These are phyloP conservation scores for Seira sanloemensis DNA, from an alignment of 2,888 invertebrate species.

Conservation along the genomic window DNA sequence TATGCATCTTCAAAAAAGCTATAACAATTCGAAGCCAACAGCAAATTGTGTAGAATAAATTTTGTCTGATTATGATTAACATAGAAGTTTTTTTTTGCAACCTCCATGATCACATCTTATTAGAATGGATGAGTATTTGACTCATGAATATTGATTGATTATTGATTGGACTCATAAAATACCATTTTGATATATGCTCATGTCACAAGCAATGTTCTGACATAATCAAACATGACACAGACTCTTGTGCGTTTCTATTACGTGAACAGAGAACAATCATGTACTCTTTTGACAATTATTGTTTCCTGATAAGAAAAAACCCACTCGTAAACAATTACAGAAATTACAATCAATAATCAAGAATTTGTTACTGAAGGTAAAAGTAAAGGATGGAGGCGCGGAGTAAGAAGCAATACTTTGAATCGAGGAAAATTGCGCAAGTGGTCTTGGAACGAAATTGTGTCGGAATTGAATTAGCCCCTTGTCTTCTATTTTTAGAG, in stretches of 20 bases:
- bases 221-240: background rate
- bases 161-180: constrained; percentile 1
- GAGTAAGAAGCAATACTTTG: no score
- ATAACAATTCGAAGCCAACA: background rate
- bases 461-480: background rate
- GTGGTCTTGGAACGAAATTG: background rate
- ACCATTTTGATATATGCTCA: background rate
- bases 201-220: background rate
- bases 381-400: no score
- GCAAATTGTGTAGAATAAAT: background rate
- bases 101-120: background rate
- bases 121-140: background rate
- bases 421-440: background rate
- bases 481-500: background rate
- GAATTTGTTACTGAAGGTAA: no score
- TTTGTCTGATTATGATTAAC: background rate
- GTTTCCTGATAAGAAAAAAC: background rate
- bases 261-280: no score
- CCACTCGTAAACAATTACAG: background rate
- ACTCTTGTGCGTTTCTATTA: background rate
- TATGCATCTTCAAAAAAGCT: background rate
- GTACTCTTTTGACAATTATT: background rate
- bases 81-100: background rate
- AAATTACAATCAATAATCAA: no score
- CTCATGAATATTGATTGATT: background rate